Percentiles rank a stretch among this genome's conserved stretches.
Conservation (phyloP, 2,113 vertebrate genomes). For the Poeciliopsis retropinna region DNA sequence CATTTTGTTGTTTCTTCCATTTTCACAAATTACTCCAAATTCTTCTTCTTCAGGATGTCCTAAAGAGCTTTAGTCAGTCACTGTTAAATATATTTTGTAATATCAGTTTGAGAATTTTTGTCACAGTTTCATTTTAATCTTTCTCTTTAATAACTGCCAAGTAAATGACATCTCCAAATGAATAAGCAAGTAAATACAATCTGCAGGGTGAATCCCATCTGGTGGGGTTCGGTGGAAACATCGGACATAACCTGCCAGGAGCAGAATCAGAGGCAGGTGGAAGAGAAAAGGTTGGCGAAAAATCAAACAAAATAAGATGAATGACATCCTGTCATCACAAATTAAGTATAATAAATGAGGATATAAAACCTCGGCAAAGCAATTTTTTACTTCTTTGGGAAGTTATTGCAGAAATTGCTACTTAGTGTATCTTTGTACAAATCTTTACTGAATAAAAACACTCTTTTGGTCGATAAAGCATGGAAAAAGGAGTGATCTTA, state of each 20-base stretch:
- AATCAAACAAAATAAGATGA: not conserved
- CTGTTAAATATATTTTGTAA: not conserved
- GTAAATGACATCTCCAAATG: too few relatives aligned
- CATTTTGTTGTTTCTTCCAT: not conserved
- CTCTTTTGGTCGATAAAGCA: not conserved
- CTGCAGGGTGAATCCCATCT: too few relatives aligned
- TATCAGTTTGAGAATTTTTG: too few relatives aligned
- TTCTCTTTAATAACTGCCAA: too few relatives aligned
- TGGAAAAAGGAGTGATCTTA: too few relatives aligned
- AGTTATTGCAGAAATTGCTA: not conserved
- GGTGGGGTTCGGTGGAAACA: too few relatives aligned
- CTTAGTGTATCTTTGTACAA: not conserved
- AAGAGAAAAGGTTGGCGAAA: not conserved
- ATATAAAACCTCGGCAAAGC: not conserved
- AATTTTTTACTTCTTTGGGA: not conserved
- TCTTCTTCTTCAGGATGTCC: not conserved
- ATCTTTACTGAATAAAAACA: not conserved
- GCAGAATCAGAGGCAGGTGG: not conserved
- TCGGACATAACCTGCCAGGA: not conserved
- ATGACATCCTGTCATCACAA: not conserved
- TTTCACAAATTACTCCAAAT: not conserved
- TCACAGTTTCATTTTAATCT: too few relatives aligned
- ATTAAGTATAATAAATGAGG: not conserved
- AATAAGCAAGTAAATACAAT: too few relatives aligned
- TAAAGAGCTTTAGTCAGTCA: not conserved